These are phyloP conservation scores for Lithosia quadra DNA, from an alignment of 2,888 invertebrate genomes.

Conservation along the genomic window DNA sequence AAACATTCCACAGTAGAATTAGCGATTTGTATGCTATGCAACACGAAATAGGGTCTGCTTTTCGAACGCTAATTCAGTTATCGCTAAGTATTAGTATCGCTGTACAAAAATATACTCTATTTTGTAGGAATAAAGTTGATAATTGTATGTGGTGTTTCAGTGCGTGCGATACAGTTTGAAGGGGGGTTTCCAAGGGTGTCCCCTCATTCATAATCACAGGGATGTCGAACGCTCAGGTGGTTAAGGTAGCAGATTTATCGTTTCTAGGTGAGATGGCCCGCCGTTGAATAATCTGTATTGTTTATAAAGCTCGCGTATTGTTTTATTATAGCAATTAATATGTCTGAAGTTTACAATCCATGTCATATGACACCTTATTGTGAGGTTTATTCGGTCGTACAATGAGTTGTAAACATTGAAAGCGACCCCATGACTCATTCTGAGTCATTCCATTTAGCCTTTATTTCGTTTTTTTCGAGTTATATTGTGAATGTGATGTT, in stretches of 20 bases:
- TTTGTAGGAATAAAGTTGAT: conserved; percentile 45
- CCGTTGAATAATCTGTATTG: conserved; percentile 75
- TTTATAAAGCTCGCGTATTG: conserved; percentile 64
- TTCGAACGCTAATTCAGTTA: conserved; percentile 81
- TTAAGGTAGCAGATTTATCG: conserved; percentile 83
- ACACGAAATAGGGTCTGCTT: conserved; percentile 80
- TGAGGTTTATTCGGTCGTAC: conserved; percentile 18
- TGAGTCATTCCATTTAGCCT: background rate
- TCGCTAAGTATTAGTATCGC: conserved; percentile 58
- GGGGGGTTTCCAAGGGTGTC: conserved; percentile 58
- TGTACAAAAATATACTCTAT: conserved; percentile 51
- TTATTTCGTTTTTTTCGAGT: background rate
- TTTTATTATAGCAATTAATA: conserved; percentile 58
- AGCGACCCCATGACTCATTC: background rate
- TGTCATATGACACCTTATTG: conserved; percentile 38
- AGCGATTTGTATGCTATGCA: conserved; percentile 80
- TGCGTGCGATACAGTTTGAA: conserved; percentile 48
- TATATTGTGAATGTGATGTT: background rate
- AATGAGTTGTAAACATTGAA: conserved; percentile 15
- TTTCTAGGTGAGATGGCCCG: conserved; percentile 74
- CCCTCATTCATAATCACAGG: conserved; percentile 81
- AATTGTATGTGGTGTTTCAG: conserved; percentile 33
- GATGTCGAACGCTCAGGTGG: conserved; percentile 84
- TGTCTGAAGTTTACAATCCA: conserved; percentile 45
- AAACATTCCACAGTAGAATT: conserved; percentile 61